Base-by-base conservation (phyloP, 1,140 invertebrate genomes). In the Drosophila melanica region DNA sequence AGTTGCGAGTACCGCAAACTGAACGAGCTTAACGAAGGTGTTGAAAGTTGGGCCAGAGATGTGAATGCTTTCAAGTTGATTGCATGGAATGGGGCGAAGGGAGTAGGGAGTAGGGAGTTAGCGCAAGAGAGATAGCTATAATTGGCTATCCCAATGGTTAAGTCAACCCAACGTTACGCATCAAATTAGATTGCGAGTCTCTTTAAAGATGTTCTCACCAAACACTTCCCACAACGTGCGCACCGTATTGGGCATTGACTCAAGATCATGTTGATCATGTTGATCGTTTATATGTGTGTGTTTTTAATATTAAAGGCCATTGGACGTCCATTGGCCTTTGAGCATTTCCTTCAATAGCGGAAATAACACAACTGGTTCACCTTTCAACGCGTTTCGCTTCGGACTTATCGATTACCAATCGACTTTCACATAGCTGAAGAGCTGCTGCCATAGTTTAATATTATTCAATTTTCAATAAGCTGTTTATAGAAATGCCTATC, bases 241-340 rank as follows among this genome's bases (percentile, higher is more conserved):
- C 41, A 55, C 53, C 54, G 18, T 66, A 69, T 81, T 82, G 64
- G 75, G 70, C 50, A 54, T 23, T 30, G 47, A 14, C 41, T 77
- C 42, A 66, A 57, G 37, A 47, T 66, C 53, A 48, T 45, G 11
- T 59, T 51, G 37, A 30, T 70, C 30, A 33, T 8, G 8, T 9
- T 27, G 47, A 64, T 55, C 33, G 33, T 35, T 47, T 41, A 39
- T 75, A 35, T 10, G 3, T 18, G 20, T 33, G 3, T n/a, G 20
- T 33, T 44, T 33, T 44, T 20, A 11, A 58, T 27, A 51, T 58
- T 48, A 62, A 60, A 76, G 75, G 74, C 84, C 75, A 77, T 65
- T 55, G 51, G 62, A 65, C 79, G 82, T 82, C 81, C 84, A 87
- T 64, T 77, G 82, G 87, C 82, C 82, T 87, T 86, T 87, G 44